Evolutionary conservation across 2,888 invertebrate species (phyloP).

Genomic region (Cremastinae sp.): DNA sequence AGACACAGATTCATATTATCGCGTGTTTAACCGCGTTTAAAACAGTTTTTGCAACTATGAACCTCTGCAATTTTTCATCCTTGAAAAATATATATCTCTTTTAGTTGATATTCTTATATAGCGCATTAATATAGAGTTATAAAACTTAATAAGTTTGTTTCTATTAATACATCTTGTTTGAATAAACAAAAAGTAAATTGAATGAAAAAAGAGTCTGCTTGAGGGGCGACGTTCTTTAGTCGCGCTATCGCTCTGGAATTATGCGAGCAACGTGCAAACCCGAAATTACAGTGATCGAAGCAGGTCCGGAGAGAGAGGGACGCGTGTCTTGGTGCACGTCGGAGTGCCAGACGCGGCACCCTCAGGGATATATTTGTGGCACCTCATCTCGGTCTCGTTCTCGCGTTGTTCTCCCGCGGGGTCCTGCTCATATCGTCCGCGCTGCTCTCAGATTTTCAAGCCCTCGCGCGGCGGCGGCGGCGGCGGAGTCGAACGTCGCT

Average conservation of each 20-base stretch:
- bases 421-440: slow-evolving; percentile 50
- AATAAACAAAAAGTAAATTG: no score
- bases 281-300: slow-evolving; percentile 78
- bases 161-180: no score
- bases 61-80: no score
- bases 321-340: slow-evolving; percentile 63
- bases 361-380: slow-evolving; percentile 61
- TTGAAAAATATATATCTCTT: no score
- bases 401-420: slow-evolving; percentile 31
- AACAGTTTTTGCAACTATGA: no score
- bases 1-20: no score
- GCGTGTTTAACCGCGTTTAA: no score
- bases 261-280: slow-evolving; percentile 63
- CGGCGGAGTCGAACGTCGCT: slow-evolving; percentile 9
- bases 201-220: slow-evolving; percentile 36
- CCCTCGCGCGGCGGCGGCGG: background rate
- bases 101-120: no score
- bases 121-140: no score
- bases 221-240: background rate
- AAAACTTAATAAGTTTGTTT: no score
- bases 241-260: slow-evolving; percentile 50
- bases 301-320: slow-evolving; percentile 49
- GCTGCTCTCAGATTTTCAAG: slow-evolving; percentile 2
- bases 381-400: slow-evolving; percentile 49
- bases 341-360: slow-evolving; percentile 48